A percentile compares a stretch with the other conserved stretches of the same genome.
These are phyloP conservation scores for Diadema setosum DNA, from an alignment of 35 echinoderm and acorn worm species.

Conservation along the genomic window DNA sequence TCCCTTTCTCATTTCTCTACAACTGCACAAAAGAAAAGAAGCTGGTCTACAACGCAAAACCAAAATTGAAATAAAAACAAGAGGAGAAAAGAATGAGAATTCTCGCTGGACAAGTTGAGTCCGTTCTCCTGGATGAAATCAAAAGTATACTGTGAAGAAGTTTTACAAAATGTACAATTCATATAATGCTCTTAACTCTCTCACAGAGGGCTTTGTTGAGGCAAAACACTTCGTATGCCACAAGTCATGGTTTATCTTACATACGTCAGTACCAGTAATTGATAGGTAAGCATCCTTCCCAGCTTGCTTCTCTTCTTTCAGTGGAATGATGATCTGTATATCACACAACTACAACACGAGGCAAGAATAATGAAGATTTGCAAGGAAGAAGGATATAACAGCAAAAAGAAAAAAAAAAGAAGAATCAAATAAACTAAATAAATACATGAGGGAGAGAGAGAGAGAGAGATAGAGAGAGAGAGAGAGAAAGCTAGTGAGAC, in stretches of 20 bases:
- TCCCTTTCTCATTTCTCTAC: no score
- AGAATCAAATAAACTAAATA: neutral
- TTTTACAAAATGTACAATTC: slow-evolving; percentile 31
- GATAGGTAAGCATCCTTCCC: neutral
- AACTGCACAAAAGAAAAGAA: neutral
- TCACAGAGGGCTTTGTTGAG: neutral
- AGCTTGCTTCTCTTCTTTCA: neutral
- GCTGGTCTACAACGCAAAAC: neutral
- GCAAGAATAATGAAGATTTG: slow-evolving; percentile 13
- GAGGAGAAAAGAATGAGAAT: neutral
- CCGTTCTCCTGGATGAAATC: neutral
- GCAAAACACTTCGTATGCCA: neutral
- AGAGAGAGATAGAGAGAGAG: no score
- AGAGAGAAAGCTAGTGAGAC: neutral
- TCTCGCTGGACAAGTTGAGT: neutral
- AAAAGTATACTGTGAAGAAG: neutral
- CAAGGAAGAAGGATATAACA: no score
- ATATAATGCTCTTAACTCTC: neutral
- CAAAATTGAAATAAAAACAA: neutral
- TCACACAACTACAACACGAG: neutral
- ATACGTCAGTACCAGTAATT: neutral
- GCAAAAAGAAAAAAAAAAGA: neutral
- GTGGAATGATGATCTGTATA: slow-evolving; percentile 12
- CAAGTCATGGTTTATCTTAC: neutral
- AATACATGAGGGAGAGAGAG: no score